A percentile compares a stretch with the other conserved stretches of the same genome.
These are phyloP conservation scores for Nesospiza acunhae DNA, from an alignment of 2,113 vertebrate genomes.

Conservation along the genomic window DNA sequence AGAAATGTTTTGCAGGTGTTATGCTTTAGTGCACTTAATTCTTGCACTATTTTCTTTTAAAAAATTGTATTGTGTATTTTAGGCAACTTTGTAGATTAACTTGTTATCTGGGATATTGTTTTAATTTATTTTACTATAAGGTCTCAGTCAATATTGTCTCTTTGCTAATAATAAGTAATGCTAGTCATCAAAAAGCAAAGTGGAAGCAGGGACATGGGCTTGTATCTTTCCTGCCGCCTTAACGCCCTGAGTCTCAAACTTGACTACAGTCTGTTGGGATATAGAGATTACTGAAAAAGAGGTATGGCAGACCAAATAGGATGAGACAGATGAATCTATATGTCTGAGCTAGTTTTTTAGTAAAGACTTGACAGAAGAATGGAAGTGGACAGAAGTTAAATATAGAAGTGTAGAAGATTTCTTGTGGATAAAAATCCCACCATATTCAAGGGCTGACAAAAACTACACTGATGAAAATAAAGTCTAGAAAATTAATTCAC, in stretches of 20 bases:
- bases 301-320: not conserved
- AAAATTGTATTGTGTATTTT: not conserved
- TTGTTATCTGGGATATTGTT: not conserved
- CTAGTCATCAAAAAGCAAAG: not conserved
- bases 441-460: not conserved
- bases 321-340: not conserved
- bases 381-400: not conserved
- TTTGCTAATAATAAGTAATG: not conserved
- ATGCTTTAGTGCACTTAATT: not conserved
- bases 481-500: not conserved
- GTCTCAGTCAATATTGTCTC: not conserved
- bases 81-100: not conserved
- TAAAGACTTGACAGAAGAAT: not conserved
- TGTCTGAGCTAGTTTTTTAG: not conserved
- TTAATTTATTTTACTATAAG: not conserved
- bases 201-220: fast-evolving
- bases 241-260: not conserved
- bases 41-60: not conserved
- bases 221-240: not conserved
- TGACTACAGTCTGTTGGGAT: not conserved
- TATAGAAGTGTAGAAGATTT: not conserved
- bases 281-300: not conserved
- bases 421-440: not conserved
- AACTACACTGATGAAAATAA: not conserved
- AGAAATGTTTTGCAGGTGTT: not conserved